Evolutionary conservation across 2,113 vertebrate genomes (phyloP), one percentile per base, ranked within the genome.

Genomic region (Rhineura floridana): DNA sequence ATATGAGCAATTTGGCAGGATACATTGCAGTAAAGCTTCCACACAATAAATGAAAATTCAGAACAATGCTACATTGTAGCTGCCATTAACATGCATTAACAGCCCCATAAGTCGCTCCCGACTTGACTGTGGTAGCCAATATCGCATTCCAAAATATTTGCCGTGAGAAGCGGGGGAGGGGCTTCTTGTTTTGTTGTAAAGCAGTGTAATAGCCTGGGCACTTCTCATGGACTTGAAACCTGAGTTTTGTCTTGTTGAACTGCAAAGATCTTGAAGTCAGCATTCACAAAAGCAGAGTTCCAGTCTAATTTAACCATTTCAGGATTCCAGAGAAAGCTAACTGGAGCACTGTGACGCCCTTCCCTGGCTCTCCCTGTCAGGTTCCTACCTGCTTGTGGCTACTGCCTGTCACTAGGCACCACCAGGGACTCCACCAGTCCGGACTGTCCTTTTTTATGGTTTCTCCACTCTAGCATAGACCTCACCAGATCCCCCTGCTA

Each of bases 1-100:
- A 91, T 93, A 0, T 0, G 65, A 85, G 83, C 19, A 89, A 48
- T 87, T 95, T 89, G 89, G 46, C 81, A 72, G 89, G 89, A 89
- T 76, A 21, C 9, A 87, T 50, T 65, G 72, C 55, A 90, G 88
- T 0, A 0, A 95, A 70, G 87, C 73, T 88, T 67, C 86, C 89
- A 59, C 50, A 70, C 50, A 25, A 93, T 30, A 70, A 90, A 92
- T 23, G 81, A 90, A 91, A 88, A 10, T 21, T 70, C 12, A 21
- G 13, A 86, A 93, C 75, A 93, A 78, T 2, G 72, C 88, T 46
- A 7, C 1, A 36, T 83, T 13, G n/a, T 86, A 75, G 73, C 39
- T 39, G 79, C 10, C 13, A 88, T 65, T 89, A 89, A 81, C 67
- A 13, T 0, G 0, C 46, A 83, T 69, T 84, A 86, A 63, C 73